Percentiles rank a stretch among this genome's conserved stretches.
These are phyloP conservation scores for Kryptolebias marmoratus DNA, from an alignment of 2,113 vertebrate species.

Conservation along the genomic window DNA sequence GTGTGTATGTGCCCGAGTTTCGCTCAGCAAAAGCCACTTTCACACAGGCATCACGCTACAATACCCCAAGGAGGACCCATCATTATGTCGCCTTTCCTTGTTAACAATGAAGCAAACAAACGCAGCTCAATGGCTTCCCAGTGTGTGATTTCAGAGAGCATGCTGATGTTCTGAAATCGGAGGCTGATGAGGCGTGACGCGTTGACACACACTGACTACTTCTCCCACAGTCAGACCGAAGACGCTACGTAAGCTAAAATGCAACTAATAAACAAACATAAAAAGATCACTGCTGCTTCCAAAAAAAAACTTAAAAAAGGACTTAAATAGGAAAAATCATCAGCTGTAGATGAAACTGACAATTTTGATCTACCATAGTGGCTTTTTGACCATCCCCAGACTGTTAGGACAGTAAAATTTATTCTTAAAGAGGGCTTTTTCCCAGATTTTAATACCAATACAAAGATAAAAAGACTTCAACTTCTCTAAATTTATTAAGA, in stretches of 20 bases:
- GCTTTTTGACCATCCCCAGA: slow-evolving; percentile 17
- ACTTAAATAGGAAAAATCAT: slow-evolving; percentile 18
- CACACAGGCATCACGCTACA: neutral
- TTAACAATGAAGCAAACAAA: neutral
- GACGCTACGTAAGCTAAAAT: neutral
- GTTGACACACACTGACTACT: neutral
- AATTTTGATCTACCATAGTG: slow-evolving; percentile 23
- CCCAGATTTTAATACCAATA: slow-evolving; percentile 35
- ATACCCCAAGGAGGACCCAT: neutral
- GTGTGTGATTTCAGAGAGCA: neutral
- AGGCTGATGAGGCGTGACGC: neutral
- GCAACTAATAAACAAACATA: neutral
- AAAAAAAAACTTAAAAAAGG: neutral
- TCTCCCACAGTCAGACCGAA: neutral
- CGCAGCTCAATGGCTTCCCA: neutral
- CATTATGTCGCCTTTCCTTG: neutral
- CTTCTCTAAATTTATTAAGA: neutral
- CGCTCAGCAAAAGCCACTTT: neutral
- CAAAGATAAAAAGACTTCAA: slow-evolving; percentile 3
- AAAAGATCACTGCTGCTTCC: neutral
- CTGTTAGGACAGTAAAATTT: slow-evolving; percentile 28
- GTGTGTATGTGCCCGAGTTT: neutral
- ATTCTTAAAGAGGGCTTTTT: slow-evolving; percentile 34
- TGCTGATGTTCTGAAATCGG: neutral
- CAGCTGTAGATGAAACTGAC: slow-evolving; percentile 40